A percentile compares a stretch with the other conserved stretches of the same genome.
phyloP scores from a whole-genome alignment of 2,888 invertebrate species.

The Melanchra persicariae region DNA sequence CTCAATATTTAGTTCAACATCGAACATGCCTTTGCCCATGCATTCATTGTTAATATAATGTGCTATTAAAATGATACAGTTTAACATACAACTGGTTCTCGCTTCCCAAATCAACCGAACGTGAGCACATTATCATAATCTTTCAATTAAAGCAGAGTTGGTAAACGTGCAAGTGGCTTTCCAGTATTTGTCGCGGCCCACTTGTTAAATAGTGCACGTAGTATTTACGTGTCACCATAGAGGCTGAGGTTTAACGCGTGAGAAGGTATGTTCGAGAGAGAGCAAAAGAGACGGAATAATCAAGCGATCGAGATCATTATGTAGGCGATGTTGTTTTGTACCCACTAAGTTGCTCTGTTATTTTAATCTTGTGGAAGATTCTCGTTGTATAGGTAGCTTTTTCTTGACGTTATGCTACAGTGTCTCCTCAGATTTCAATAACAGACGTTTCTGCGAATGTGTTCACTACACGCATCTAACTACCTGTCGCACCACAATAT shows the following conservation, averaged over 20 bases:
- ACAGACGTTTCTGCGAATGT: constrained; percentile 44
- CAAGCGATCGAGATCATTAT: constrained; percentile 43
- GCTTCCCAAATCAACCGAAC: constrained; percentile 48
- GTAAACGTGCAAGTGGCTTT: constrained; percentile 71
- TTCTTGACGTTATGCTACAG: constrained; percentile 2
- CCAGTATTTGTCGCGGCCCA: constrained; percentile 78
- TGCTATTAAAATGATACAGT: constrained; percentile 18
- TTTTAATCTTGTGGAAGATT: constrained; percentile 30
- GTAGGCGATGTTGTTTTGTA: constrained; percentile 44
- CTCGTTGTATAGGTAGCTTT: constrained; percentile 7
- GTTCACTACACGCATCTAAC: constrained; percentile 40
- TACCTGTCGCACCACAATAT: constrained; percentile 55
- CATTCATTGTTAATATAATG: not conserved
- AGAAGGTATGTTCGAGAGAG: constrained; percentile 65
- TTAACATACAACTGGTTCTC: constrained; percentile 15
- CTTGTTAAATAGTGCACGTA: constrained; percentile 84
- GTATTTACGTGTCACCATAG: constrained; percentile 84
- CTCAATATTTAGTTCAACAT: not conserved
- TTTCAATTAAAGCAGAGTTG: constrained; percentile 64
- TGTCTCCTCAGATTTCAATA: constrained; percentile 40
- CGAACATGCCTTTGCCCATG: not conserved
- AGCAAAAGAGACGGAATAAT: constrained; percentile 63
- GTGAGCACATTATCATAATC: constrained; percentile 58
- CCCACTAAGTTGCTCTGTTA: constrained; percentile 17
- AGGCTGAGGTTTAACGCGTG: constrained; percentile 67